phyloP scores from a whole-genome alignment of 2,888 invertebrate species.

The Drosophila phalerata region DNA sequence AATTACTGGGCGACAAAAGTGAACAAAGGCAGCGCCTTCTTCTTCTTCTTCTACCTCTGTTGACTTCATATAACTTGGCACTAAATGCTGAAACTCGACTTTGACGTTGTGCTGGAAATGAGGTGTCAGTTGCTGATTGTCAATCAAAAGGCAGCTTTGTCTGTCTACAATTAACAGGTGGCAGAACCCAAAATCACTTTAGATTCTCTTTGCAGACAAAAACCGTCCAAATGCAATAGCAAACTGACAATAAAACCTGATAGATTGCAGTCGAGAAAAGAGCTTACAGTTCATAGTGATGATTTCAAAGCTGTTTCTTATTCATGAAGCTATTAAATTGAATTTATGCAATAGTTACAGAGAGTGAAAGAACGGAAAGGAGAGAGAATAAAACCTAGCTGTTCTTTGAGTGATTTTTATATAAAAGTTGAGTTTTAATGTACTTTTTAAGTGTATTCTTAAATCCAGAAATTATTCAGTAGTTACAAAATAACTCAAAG shows the following conservation, averaged over 20 bases:
- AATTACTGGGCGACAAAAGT: slow-evolving; percentile 28
- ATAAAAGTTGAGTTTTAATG: not conserved
- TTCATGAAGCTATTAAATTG: slow-evolving; percentile 17
- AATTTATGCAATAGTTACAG: slow-evolving; percentile 9
- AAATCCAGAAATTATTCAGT: not conserved
- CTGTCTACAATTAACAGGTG: slow-evolving; percentile 25
- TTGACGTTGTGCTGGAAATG: slow-evolving; percentile 34
- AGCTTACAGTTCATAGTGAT: slow-evolving; percentile 10
- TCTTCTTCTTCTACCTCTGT: not conserved
- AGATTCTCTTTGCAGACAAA: not conserved
- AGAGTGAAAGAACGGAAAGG: no score
- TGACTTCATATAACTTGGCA: slow-evolving; percentile 6
- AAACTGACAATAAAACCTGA: slow-evolving; percentile 4
- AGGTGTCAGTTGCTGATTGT: slow-evolving; percentile 47
- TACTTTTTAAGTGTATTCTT: not conserved
- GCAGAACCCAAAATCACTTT: slow-evolving; percentile 9
- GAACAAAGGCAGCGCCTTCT: slow-evolving; percentile 51
- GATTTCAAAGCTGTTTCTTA: slow-evolving; percentile 10
- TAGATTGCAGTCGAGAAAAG: not conserved
- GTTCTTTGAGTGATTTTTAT: not conserved
- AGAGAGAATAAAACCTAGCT: not conserved
- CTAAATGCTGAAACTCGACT: slow-evolving; percentile 17
- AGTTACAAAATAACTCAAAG: not conserved
- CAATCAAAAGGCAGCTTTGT: slow-evolving; percentile 42
- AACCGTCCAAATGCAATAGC: slow-evolving; percentile 6